phyloP scores from a whole-genome alignment of 1,140 invertebrate species.

The Pentalonia nigronervosa region DNA sequence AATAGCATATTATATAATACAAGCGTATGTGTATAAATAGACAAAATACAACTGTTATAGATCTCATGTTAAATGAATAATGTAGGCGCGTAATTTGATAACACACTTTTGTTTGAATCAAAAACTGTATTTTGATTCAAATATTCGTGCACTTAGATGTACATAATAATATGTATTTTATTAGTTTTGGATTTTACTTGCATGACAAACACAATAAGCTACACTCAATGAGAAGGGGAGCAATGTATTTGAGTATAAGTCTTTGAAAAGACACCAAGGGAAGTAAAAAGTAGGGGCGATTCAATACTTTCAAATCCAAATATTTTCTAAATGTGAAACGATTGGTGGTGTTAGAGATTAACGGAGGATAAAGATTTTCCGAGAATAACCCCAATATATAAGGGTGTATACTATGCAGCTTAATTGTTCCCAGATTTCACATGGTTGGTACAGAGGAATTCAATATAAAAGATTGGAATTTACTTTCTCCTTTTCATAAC shows the following conservation, averaged over 20 bases:
- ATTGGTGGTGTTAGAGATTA: constrained; percentile 31
- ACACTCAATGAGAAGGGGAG: not conserved
- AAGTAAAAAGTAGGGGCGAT: constrained; percentile 34
- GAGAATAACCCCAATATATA: not conserved
- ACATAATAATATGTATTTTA: not conserved
- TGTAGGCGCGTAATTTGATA: not conserved
- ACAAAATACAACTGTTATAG: no score
- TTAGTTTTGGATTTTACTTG: not conserved
- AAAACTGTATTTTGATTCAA: not conserved
- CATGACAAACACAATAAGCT: not conserved
- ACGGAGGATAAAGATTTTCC: constrained; percentile 36
- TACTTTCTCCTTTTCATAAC: not conserved
- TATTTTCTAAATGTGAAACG: constrained; percentile 45
- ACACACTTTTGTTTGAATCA: not conserved
- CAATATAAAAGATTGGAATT: constrained; percentile 20
- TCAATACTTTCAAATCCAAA: not conserved
- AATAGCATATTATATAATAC: no score
- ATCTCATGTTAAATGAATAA: no score
- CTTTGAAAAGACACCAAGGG: not conserved
- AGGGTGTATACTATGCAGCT: constrained; percentile 33
- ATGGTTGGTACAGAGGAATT: not conserved
- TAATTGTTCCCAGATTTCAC: constrained; percentile 54
- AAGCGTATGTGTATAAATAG: no score
- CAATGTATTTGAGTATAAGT: not conserved
- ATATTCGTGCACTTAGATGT: not conserved